Evolutionary conservation across 1,140 invertebrate genomes (phyloP).

Genomic region (Sitobion miscanthi): DNA sequence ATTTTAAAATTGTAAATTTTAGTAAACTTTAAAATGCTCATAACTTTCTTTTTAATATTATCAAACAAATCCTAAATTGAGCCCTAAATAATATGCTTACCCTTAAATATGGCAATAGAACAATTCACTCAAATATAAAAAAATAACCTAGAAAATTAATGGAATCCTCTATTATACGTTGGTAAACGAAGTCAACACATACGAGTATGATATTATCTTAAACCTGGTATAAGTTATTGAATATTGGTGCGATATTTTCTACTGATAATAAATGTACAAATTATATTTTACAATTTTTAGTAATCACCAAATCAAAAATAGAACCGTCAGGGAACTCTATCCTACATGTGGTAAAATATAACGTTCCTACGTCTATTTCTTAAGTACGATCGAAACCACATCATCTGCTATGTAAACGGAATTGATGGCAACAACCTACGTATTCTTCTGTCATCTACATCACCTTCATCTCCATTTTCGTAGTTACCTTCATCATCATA

Average conservation of each 20-base stretch:
- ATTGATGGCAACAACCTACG: not conserved
- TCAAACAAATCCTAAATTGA: no score
- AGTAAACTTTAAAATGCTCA: no score
- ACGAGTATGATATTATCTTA: not conserved
- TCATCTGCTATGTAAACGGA: fast-evolving
- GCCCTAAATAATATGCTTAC: no score
- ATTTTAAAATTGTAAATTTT: no score
- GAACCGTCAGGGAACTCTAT: not conserved
- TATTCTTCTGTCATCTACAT: not conserved
- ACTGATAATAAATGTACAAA: not conserved
- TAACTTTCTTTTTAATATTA: no score
- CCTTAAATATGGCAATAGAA: no score
- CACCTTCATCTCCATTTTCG: not conserved
- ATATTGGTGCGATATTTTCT: not conserved
- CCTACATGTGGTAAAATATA: not conserved
- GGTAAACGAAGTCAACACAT: not conserved
- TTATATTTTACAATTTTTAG: not conserved
- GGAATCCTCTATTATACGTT: no score
- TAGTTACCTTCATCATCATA: not conserved
- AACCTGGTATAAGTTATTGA: not conserved
- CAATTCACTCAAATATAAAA: no score
- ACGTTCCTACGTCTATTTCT: fast-evolving
- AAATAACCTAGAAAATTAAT: no score
- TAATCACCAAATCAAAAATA: not conserved
- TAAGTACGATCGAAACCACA: not conserved